Conservation (phyloP, 2,888 invertebrate species). For the Hydrotaea cyrtoneurina region DNA sequence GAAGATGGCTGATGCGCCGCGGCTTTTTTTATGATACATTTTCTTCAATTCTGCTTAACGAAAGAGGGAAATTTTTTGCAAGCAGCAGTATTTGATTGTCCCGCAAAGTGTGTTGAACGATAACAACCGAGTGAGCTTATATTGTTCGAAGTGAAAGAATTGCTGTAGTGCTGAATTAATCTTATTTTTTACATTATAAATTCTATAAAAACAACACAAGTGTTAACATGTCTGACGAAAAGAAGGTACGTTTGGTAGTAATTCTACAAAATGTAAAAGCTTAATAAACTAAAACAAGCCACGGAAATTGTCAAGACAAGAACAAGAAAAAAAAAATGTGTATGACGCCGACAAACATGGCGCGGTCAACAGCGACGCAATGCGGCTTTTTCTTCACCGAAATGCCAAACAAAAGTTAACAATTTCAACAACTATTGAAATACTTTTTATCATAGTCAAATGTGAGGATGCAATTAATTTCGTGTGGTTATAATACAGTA, state of each 20-base stretch:
- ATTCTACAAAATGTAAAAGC: background rate
- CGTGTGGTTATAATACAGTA: background rate
- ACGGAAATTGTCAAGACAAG: conserved; percentile 42
- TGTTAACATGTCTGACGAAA: conserved; percentile 74
- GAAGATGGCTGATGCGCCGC: conserved; percentile 64
- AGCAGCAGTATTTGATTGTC: conserved; percentile 63
- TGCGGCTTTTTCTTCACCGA: conserved; percentile 53
- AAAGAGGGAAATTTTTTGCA: conserved; percentile 63
- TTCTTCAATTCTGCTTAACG: conserved; percentile 62
- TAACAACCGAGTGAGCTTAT: conserved; percentile 7
- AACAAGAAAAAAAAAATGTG: conserved; percentile 65
- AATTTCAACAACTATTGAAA: conserved; percentile 18
- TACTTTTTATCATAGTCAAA: background rate
- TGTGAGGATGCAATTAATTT: background rate
- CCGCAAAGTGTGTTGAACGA: conserved; percentile 63
- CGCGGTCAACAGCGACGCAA: conserved; percentile 69
- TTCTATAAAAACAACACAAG: conserved; percentile 59
- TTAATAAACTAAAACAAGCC: background rate
- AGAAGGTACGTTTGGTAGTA: conserved; percentile 72
- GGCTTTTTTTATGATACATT: conserved; percentile 52
- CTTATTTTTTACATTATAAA: conserved; percentile 50
- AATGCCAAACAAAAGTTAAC: background rate
- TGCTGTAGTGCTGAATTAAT: conserved; percentile 50
- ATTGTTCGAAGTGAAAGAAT: conserved; percentile 37
- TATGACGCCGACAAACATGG: conserved; percentile 75